A percentile compares a stretch with the other conserved stretches of the same genome.
Conservation (phyloP, 64 coral and sea anemone genomes). For the Stylophora pistillata region DNA sequence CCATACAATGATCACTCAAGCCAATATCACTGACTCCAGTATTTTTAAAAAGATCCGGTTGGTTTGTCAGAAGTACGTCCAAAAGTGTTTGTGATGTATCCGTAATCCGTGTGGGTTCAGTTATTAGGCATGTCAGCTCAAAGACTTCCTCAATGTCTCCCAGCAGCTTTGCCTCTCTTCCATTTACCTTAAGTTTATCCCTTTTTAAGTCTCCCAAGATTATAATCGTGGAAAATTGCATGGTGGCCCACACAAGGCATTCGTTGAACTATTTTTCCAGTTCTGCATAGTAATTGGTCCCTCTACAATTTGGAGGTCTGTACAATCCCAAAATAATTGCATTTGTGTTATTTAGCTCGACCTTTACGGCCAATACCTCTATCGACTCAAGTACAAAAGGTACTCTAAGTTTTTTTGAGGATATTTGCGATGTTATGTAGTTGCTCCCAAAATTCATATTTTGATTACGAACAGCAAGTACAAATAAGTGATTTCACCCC, state of each 20-base stretch:
- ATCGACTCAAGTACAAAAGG: too few relatives aligned
- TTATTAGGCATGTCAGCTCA: background rate
- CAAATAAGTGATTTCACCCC: too few relatives aligned
- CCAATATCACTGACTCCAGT: background rate
- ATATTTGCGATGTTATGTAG: too few relatives aligned
- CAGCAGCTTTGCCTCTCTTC: background rate
- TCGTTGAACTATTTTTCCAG: background rate
- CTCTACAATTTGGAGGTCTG: background rate
- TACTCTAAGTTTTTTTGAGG: too few relatives aligned
- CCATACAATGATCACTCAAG: background rate
- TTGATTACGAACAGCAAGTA: too few relatives aligned
- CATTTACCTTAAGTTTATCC: background rate
- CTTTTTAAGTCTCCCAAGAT: background rate
- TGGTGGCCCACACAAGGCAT: background rate
- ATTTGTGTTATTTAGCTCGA: too few relatives aligned
- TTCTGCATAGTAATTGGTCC: background rate
- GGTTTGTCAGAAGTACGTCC: background rate
- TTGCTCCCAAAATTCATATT: too few relatives aligned
- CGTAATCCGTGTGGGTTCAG: background rate
- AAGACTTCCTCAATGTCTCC: background rate
- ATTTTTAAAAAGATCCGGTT: background rate
- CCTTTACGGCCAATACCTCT: too few relatives aligned
- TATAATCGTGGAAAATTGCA: background rate
- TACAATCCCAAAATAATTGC: too few relatives aligned
- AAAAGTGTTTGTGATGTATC: background rate